These are phyloP conservation scores for Mormyrops boulengeri DNA, from an alignment of 2,797 vertebrate genomes.

Conservation along the genomic window DNA sequence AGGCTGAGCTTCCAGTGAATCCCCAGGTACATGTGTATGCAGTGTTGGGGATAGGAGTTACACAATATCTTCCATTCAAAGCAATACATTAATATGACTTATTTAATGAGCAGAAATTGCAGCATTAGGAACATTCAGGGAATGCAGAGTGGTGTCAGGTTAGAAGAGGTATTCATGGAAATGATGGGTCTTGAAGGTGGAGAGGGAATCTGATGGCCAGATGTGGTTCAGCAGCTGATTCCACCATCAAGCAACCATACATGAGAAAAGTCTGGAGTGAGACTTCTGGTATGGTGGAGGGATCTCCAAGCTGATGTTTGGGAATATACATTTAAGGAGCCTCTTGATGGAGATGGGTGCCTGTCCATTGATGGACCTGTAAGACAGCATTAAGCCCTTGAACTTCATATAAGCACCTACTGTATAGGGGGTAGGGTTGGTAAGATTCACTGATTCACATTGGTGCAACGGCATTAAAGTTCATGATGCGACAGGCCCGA, in stretches of 20 bases:
- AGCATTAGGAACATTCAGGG: neutral
- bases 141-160: neutral
- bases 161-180: neutral
- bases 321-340: neutral
- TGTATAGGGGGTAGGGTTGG: neutral
- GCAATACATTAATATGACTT: neutral
- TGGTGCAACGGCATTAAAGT: neutral
- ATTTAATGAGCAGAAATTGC: neutral
- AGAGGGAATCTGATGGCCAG: neutral
- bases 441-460: neutral
- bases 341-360: neutral
- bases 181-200: neutral
- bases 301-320: neutral
- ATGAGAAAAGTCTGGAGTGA: neutral
- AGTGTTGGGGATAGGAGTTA: neutral
- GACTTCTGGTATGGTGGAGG: neutral
- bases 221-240: neutral
- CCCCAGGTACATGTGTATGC: neutral
- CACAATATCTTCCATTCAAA: neutral
- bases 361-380: neutral
- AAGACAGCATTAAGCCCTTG: neutral
- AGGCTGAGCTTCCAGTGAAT: neutral
- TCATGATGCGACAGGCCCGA: neutral
- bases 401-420: neutral
- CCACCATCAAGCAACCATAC: neutral